Evolutionary conservation across 2,113 vertebrate genomes (phyloP).

Genomic region (western clawed frog (Xenopus tropicalis)): DNA sequence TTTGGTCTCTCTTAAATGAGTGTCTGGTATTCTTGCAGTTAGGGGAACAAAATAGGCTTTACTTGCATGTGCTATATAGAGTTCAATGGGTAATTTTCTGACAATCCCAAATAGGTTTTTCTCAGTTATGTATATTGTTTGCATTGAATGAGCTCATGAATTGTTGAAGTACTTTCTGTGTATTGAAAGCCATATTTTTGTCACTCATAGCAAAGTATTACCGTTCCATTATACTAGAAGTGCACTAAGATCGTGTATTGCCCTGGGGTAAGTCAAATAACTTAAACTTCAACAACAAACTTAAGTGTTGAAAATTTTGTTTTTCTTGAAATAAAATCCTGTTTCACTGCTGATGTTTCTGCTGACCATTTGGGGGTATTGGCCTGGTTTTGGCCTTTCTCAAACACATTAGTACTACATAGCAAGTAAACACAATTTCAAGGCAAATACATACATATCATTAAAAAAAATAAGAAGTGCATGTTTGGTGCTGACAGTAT

Average conservation of each 20-base stretch:
- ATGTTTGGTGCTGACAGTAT: not conserved
- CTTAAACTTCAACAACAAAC: not conserved
- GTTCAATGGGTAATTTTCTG: constrained; percentile 44
- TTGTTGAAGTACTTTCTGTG: constrained; percentile 47
- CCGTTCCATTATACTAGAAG: constrained; percentile 48
- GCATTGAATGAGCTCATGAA: constrained; percentile 40
- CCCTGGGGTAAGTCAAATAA: constrained; percentile 13
- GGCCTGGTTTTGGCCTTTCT: constrained; percentile 54
- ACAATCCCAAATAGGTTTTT: constrained; percentile 50
- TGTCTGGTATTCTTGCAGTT: constrained; percentile 26
- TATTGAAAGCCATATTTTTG: constrained; percentile 67
- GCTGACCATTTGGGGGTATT: constrained; percentile 54
- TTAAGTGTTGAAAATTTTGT: constrained; percentile 37
- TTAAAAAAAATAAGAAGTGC: too few relatives aligned
- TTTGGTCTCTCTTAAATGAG: constrained; percentile 8
- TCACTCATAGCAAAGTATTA: constrained; percentile 49
- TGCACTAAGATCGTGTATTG: constrained; percentile 34
- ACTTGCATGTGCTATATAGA: constrained; percentile 37
- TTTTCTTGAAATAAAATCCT: constrained; percentile 46
- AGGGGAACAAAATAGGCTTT: constrained; percentile 36
- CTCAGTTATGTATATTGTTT: constrained; percentile 52
- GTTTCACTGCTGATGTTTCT: constrained; percentile 52
- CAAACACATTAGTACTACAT: constrained; percentile 49
- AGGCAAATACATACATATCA: too few relatives aligned
- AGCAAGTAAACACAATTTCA: too few relatives aligned